Base-by-base conservation (phyloP, 1,140 invertebrate species). In the Listronotus bonariensis region DNA sequence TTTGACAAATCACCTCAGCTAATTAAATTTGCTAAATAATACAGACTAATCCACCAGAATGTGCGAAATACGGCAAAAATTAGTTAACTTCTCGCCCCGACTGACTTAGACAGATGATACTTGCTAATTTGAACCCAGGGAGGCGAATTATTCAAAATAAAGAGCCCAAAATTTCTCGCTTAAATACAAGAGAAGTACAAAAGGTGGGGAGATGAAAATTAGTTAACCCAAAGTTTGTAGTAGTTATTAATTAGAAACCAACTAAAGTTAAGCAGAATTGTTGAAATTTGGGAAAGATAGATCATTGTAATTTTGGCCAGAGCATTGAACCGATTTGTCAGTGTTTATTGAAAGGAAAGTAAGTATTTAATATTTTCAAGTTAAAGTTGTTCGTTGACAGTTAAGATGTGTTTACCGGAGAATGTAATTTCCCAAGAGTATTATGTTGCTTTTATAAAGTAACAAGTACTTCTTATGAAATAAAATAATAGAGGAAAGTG, bases 91-190 rank as follows among this genome's bases (percentile, higher is more conserved):
- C 60, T 45, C 41, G 49, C 49, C 60, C 48, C 40, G 41, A 9
- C 31, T 63, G 49, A 63, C 60, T 63, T 53, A 63, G 60, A 63
- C 51, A 46, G 38, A 63, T 54, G 60, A 63, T 48, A 18, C 43
- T 18, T 49, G 60, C 60, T 55, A 55, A 63, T 63, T 63, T 55
- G 26, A 46, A 55, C 41, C 46, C 36, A 17, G 60, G 10, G 38
- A 34, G 49, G 32, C 41, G 34, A 48, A 63, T 53, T 54, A 53
- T 54, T 63, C 36, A 63, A 63, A 53, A 63, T 63, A 63, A 63
- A 63, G 52, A 45, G 42, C 26, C 46, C 49, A n/a, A 48, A 59
- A 42, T 41, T 61, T 52, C 58, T 52, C 20, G 17, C 40, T 52
- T 51, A 31, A 41, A 40, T 52, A 61, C 49, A 54, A 15, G 42